Percentiles rank a stretch among this genome's conserved stretches.
phyloP scores from a whole-genome alignment of 2,797 vertebrate genomes.

The Arnoldichthys spilopterus region DNA sequence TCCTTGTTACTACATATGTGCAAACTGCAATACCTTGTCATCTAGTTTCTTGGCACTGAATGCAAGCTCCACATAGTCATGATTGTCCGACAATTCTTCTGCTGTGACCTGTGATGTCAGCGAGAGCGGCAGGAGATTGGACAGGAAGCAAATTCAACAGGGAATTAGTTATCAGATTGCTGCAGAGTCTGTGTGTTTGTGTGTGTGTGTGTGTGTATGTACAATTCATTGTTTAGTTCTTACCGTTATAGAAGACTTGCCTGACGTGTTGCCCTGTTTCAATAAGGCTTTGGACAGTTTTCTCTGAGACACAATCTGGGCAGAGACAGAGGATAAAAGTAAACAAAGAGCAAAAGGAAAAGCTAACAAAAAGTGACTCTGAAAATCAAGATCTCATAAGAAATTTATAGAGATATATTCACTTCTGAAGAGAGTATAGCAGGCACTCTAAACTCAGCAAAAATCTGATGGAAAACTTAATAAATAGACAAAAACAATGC shows the following conservation, averaged over 20 bases:
- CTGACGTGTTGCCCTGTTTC: conserved; percentile 95
- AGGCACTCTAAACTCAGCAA: not conserved
- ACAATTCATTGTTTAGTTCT: conserved; percentile 37
- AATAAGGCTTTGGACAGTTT: conserved; percentile 95
- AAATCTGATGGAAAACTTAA: not conserved
- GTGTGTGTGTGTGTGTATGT: conserved; percentile 34
- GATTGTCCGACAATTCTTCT: conserved; percentile 94
- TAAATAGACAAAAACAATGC: not conserved
- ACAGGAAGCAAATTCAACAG: conserved; percentile 60
- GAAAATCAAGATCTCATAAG: not conserved
- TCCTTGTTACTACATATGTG: not conserved
- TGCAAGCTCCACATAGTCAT: conserved; percentile 96
- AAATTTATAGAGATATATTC: not conserved
- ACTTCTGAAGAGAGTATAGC: not conserved
- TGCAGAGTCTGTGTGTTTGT: conserved; percentile 53
- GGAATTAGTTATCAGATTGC: not conserved
- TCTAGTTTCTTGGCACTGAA: conserved; percentile 97
- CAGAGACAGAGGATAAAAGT: conserved; percentile 39
- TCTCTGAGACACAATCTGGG: conserved; percentile 96
- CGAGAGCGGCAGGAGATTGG: conserved; percentile 69
- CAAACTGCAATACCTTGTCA: conserved; percentile 82
- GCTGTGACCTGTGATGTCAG: conserved; percentile 61
- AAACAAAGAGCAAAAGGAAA: not conserved
- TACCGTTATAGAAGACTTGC: conserved; percentile 98
- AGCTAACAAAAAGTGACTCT: not conserved